phyloP scores from a whole-genome alignment of 2,113 vertebrate genomes.

The Gadus chalcogrammus region DNA sequence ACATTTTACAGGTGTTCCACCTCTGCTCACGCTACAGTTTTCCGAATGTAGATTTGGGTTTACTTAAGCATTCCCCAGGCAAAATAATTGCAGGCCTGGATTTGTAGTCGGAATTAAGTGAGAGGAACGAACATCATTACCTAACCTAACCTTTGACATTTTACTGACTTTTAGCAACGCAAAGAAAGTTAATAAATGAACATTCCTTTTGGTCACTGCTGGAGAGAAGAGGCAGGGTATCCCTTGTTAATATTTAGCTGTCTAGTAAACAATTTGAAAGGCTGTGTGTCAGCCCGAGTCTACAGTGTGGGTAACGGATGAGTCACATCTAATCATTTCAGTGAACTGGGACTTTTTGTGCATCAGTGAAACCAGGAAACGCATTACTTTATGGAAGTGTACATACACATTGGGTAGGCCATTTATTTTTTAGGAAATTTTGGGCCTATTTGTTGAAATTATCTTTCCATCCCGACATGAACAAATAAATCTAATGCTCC shows the following conservation, averaged over 20 bases:
- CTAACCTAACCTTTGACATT: neutral
- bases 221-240: conserved; percentile 24
- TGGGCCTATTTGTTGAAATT: too few species aligned
- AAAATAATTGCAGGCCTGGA: too few species aligned
- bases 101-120: neutral
- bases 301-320: conserved; percentile 11
- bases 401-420: too few species aligned
- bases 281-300: conserved; percentile 17
- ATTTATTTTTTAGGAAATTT: too few species aligned
- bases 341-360: conserved; percentile 13
- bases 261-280: conserved; percentile 37
- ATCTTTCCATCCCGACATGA: too few species aligned
- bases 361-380: conserved; percentile 10
- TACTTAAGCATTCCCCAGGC: too few species aligned
- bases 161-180: neutral
- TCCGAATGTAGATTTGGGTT: too few species aligned
- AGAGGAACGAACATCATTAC: neutral
- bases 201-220: neutral
- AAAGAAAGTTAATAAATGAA: conserved; percentile 35
- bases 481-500: too few species aligned
- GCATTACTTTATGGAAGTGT: neutral
- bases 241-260: conserved; percentile 62
- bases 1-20: too few species aligned
- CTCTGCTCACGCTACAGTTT: too few species aligned
- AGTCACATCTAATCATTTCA: conserved; percentile 57